These are phyloP conservation scores for Chaenocephalus aceratus DNA, from an alignment of 2,113 vertebrate genomes.

Conservation along the genomic window DNA sequence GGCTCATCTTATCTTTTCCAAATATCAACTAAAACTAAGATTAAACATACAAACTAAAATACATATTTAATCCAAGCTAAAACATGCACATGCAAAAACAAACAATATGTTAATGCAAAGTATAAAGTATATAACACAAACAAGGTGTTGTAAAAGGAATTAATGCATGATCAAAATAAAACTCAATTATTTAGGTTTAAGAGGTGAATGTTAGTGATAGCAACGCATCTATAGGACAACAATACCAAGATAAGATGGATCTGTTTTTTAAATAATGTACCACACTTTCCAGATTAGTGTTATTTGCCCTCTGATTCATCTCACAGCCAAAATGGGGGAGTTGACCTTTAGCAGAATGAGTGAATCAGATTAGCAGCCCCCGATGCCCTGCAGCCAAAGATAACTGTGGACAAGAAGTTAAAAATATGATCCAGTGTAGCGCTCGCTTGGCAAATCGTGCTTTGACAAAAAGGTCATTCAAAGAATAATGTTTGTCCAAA, in stretches of 20 bases:
- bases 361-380: conserved; percentile 19
- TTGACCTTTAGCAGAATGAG: conserved; percentile 19
- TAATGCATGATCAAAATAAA: neutral
- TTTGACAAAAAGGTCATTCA: conserved; percentile 23
- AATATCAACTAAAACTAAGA: no score
- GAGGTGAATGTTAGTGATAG: neutral
- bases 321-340: conserved; percentile 6
- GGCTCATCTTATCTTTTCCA: no score
- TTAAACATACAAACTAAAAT: neutral
- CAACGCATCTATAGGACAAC: neutral
- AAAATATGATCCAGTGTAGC: neutral
- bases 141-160: neutral
- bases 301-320: conserved; percentile 12
- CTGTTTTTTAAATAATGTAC: neutral
- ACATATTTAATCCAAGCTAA: neutral
- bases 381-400: neutral
- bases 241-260: neutral
- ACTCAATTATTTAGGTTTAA: no score
- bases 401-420: neutral
- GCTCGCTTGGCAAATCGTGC: conserved; percentile 12
- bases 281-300: conserved; percentile 26
- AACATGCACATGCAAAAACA: neutral
- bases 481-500: neutral
- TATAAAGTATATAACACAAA: neutral
- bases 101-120: neutral